These are phyloP conservation scores for Irena cyanogastra DNA, from an alignment of 2,113 vertebrate species.

Conservation along the genomic window DNA sequence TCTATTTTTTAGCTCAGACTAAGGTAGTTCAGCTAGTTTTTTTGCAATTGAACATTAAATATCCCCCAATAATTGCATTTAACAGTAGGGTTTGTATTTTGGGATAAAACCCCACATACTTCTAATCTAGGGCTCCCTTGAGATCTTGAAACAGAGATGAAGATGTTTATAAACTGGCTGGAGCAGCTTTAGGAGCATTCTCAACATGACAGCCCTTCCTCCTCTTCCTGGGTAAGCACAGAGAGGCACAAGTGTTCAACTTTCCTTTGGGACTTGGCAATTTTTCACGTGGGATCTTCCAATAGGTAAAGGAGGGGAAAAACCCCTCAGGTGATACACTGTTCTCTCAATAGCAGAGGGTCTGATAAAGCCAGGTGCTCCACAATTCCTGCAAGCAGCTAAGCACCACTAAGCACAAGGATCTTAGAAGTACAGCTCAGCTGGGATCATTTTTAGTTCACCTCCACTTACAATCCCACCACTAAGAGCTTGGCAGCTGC, in stretches of 20 bases:
- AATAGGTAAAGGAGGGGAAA: background rate
- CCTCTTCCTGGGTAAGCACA: background rate
- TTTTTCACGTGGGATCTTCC: background rate
- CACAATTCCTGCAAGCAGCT: background rate
- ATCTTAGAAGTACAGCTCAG: background rate
- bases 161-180: background rate
- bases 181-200: background rate
- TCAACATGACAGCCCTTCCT: background rate
- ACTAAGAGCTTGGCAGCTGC: background rate
- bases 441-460: background rate
- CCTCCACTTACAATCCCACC: background rate
- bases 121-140: background rate
- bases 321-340: background rate
- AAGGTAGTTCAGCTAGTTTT: background rate
- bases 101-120: background rate
- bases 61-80: background rate
- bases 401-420: background rate
- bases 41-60: background rate
- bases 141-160: background rate
- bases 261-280: background rate
- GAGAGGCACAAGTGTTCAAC: background rate
- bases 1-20: background rate
- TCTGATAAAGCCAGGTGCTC: background rate
- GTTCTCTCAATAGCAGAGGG: background rate
- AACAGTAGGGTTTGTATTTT: background rate